Conservation (phyloP, 1,140 invertebrate genomes). For the Oedothorax gibbosus region DNA sequence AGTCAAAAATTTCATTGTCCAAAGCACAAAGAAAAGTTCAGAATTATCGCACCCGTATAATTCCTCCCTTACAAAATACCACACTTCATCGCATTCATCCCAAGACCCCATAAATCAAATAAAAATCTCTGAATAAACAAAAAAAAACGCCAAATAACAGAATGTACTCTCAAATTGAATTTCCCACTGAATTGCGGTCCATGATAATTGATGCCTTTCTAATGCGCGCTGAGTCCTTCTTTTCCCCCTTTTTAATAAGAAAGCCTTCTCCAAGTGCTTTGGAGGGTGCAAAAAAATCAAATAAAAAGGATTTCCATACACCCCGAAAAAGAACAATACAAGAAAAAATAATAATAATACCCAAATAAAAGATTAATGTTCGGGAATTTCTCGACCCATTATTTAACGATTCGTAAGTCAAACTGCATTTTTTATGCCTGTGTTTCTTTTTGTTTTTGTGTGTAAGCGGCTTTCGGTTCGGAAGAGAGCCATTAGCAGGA, state of each 20-base stretch:
- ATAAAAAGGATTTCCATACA: slow-evolving; percentile 53
- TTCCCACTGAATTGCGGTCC: slow-evolving; percentile 23
- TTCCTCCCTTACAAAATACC: neutral
- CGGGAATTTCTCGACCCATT: slow-evolving; percentile 50
- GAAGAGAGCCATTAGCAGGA: slow-evolving; percentile 56
- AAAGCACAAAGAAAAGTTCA: neutral
- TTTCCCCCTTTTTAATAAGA: neutral
- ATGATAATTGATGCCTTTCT: slow-evolving; percentile 61
- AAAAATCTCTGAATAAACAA: slow-evolving; percentile 20
- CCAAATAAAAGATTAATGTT: slow-evolving; percentile 60
- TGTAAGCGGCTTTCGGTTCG: neutral
- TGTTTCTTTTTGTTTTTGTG: slow-evolving; percentile 36
- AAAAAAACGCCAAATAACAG: slow-evolving; percentile 13
- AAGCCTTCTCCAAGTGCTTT: slow-evolving; percentile 1
- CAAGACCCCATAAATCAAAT: slow-evolving; percentile 49
- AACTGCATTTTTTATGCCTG: slow-evolving; percentile 34
- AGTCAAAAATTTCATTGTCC: too few relatives aligned
- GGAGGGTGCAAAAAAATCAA: slow-evolving; percentile 47
- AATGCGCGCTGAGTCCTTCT: slow-evolving; percentile 38
- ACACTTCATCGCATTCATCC: slow-evolving; percentile 14
- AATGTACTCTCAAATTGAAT: slow-evolving; percentile 52
- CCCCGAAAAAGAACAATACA: neutral
- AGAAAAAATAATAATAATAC: slow-evolving; percentile 25
- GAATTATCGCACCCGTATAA: neutral
- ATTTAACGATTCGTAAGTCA: slow-evolving; percentile 57